These are phyloP conservation scores for Petrophora chlorosata DNA, from an alignment of 2,888 invertebrate species.

Conservation along the genomic window DNA sequence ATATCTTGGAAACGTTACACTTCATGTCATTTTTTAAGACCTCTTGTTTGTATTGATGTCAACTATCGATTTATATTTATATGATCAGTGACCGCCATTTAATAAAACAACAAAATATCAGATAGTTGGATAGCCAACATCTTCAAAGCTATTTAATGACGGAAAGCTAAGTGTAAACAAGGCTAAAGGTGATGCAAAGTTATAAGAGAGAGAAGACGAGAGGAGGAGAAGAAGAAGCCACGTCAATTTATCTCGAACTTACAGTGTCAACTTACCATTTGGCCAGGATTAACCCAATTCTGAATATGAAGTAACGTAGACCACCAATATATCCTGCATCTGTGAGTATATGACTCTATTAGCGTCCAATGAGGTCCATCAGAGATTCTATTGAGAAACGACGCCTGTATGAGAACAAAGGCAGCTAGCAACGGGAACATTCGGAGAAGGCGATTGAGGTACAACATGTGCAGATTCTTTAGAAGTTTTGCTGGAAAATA, in stretches of 20 bases:
- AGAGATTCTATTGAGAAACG: conserved; percentile 51
- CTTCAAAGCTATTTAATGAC: too few relatives aligned
- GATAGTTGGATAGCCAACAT: too few relatives aligned
- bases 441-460: conserved; percentile 62
- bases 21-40: too few relatives aligned
- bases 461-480: conserved; percentile 62
- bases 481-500: conserved; percentile 55
- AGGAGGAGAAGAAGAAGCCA: too few relatives aligned
- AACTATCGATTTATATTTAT: too few relatives aligned
- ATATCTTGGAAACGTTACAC: too few relatives aligned
- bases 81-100: too few relatives aligned
- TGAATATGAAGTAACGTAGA: conserved; percentile 61
- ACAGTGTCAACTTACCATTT: conserved; percentile 42
- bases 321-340: conserved; percentile 66
- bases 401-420: conserved; percentile 55
- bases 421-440: conserved; percentile 64
- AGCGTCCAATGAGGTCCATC: conserved; percentile 61
- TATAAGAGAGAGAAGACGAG: too few relatives aligned
- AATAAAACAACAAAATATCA: too few relatives aligned
- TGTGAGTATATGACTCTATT: conserved; percentile 35
- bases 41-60: too few relatives aligned
- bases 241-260: not conserved
- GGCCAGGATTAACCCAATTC: conserved; percentile 50
- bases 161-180: too few relatives aligned
- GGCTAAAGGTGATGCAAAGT: too few relatives aligned